These are phyloP conservation scores for Heterochromis multidens DNA, from an alignment of 2,113 vertebrate species.

Conservation along the genomic window DNA sequence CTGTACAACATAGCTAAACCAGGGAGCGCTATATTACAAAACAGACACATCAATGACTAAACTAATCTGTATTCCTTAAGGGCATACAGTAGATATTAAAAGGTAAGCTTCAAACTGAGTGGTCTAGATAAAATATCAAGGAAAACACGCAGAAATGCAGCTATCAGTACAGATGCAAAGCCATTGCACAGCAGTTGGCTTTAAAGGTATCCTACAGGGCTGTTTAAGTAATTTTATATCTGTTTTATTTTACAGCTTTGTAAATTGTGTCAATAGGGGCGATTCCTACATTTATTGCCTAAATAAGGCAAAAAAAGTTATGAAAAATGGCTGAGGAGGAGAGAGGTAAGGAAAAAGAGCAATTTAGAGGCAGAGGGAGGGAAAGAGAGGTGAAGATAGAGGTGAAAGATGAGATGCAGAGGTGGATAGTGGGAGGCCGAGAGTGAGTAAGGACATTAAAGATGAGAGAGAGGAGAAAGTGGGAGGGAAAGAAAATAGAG, in stretches of 20 bases:
- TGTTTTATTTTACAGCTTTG: too few relatives aligned
- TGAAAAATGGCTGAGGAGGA: slow-evolving; percentile 4
- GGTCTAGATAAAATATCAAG: not conserved
- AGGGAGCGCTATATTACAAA: not conserved
- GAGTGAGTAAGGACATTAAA: slow-evolving; percentile 23
- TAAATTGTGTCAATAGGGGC: too few relatives aligned
- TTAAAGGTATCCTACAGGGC: not conserved
- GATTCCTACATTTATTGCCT: too few relatives aligned
- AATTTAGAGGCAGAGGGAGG: not conserved
- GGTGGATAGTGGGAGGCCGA: not conserved
- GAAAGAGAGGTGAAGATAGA: not conserved
- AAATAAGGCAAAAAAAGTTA: not conserved
- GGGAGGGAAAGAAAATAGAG: not conserved
- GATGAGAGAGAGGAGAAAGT: not conserved
- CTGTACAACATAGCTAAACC: too few relatives aligned
- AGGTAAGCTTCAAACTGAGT: not conserved
- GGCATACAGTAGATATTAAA: not conserved
- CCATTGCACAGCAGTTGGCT: not conserved
- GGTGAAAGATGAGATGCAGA: not conserved
- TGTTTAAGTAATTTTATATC: too few relatives aligned
- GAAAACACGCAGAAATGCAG: not conserved
- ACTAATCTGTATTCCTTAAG: too few relatives aligned
- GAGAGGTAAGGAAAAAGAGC: not conserved
- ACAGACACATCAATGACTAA: not conserved
- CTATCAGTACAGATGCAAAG: not conserved